Conservation (phyloP, 2,113 vertebrate species). For the Rafetus swinhoei region DNA sequence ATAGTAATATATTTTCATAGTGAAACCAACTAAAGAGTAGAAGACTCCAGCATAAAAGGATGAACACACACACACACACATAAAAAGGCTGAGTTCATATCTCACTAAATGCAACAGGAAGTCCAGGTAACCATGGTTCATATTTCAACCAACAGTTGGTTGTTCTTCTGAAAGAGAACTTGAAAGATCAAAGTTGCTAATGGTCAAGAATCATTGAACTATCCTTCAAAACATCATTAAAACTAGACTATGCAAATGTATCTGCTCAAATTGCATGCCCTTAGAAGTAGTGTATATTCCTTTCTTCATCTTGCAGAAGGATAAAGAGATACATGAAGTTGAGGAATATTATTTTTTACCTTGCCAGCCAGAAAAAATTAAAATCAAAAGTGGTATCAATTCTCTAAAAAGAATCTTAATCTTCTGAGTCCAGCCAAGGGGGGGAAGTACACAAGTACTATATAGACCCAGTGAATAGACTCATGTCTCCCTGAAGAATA, state of each 20-base stretch:
- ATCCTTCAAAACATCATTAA: neutral
- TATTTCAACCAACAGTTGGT: neutral
- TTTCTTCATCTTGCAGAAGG: neutral
- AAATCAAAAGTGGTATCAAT: neutral
- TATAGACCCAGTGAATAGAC: neutral
- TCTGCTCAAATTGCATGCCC: fast-evolving
- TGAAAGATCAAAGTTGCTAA: conserved; percentile 12
- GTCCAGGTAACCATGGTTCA: neutral
- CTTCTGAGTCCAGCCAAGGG: neutral
- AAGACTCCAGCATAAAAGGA: neutral
- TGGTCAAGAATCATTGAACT: neutral
- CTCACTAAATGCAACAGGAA: conserved; percentile 11
- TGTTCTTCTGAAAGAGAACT: conserved; percentile 17
- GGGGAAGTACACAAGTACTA: neutral
- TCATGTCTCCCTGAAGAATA: neutral
- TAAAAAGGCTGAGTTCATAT: neutral
- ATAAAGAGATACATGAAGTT: neutral
- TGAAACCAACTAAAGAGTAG: neutral
- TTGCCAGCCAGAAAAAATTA: neutral
- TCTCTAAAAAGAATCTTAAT: neutral
- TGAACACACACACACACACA: neutral
- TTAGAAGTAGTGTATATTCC: neutral
- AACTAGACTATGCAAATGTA: neutral
- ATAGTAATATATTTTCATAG: neutral
- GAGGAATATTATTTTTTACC: neutral